Conservation (phyloP, 2,888 invertebrate species). For the Apotomis turbidana region DNA sequence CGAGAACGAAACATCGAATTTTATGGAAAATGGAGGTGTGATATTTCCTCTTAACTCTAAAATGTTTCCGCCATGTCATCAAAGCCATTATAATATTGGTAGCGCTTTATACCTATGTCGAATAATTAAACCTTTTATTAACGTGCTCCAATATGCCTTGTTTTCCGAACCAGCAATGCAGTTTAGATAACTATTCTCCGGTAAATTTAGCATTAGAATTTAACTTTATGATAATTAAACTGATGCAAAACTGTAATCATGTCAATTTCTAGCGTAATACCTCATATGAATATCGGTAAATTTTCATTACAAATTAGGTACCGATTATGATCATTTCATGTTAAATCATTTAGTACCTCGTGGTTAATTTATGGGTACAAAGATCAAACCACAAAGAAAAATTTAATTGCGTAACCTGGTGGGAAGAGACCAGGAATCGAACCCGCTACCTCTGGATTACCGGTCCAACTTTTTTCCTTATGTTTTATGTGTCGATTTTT, state of each 20-base stretch:
- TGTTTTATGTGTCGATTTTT: no score
- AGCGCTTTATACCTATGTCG: neutral
- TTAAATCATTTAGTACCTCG: no score
- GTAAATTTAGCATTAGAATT: neutral
- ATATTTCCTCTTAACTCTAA: no score
- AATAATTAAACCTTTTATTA: constrained; percentile 5
- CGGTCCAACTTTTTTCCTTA: no score
- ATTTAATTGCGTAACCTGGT: no score
- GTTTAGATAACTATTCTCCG: constrained; percentile 3
- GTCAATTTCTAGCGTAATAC: neutral
- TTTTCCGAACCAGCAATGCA: neutral
- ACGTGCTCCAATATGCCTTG: neutral
- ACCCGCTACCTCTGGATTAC: no score
- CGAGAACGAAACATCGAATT: no score
- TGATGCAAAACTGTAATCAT: neutral
- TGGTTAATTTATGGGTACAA: no score
- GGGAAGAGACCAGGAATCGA: no score
- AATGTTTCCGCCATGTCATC: neutral
- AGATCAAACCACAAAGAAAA: no score
- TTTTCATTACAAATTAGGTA: neutral
- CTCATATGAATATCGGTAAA: neutral
- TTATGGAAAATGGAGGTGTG: no score
- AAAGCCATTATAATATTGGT: neutral
- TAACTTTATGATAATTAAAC: neutral
- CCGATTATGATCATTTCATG: no score